phyloP scores from a whole-genome alignment of 2,113 vertebrate genomes.

The Anas platyrhynchos region DNA sequence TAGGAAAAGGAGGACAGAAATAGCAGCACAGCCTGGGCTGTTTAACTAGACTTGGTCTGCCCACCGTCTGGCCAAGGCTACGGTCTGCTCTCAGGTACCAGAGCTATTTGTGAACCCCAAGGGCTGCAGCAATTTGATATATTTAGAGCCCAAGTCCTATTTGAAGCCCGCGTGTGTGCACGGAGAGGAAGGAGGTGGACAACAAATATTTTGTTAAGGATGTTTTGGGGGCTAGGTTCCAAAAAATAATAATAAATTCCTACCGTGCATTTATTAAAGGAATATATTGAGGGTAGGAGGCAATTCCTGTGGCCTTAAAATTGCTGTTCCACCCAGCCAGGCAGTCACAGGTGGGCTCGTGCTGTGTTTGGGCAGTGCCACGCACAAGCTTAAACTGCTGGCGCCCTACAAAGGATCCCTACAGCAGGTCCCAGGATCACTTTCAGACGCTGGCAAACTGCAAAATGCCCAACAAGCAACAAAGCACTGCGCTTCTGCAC shows the following conservation, averaged over 20 bases:
- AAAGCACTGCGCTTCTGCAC: accelerated
- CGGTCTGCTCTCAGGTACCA: not conserved
- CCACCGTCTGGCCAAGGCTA: conserved; percentile 15
- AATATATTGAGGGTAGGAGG: not conserved
- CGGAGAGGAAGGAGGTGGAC: not conserved
- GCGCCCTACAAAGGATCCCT: accelerated
- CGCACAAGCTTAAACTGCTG: not conserved
- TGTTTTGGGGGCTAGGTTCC: not conserved
- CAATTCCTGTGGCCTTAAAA: not conserved
- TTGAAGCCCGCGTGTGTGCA: not conserved
- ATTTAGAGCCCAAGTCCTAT: not conserved
- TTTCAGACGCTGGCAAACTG: not conserved
- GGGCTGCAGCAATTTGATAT: not conserved
- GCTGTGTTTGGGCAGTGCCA: not conserved
- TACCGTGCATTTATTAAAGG: not conserved
- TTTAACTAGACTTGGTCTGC: not conserved
- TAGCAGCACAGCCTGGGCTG: not conserved
- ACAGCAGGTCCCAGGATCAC: not conserved
- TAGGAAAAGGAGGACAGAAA: not conserved
- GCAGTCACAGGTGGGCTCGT: not conserved
- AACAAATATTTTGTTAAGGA: conserved; percentile 54
- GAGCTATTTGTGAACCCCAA: not conserved
- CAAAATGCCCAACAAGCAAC: not conserved
- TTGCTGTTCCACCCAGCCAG: not conserved
- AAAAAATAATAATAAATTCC: not conserved